These are phyloP conservation scores for Spilosoma lubricipeda DNA, from an alignment of 2,888 invertebrate genomes.

Conservation along the genomic window DNA sequence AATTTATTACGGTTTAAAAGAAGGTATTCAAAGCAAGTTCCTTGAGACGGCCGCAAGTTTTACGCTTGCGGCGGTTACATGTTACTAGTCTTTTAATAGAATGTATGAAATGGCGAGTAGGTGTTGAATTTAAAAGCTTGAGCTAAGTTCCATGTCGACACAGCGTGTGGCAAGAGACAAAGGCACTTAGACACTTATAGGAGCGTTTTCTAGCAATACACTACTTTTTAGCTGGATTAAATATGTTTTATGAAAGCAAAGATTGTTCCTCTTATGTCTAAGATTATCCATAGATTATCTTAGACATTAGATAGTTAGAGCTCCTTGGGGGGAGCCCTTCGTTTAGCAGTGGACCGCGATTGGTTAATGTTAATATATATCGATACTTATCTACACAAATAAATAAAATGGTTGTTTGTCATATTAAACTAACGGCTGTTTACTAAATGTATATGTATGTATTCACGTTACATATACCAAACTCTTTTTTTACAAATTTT, in stretches of 20 bases:
- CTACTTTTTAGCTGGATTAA: slow-evolving; percentile 6
- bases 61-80: slow-evolving; percentile 51
- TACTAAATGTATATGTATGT: too few species aligned
- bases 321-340: too few species aligned
- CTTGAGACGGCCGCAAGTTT: slow-evolving; percentile 60
- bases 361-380: too few species aligned
- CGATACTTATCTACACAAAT: too few species aligned
- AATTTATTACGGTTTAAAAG: slow-evolving; percentile 40
- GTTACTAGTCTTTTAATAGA: slow-evolving; percentile 66
- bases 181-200: slow-evolving; percentile 47
- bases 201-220: slow-evolving; percentile 36
- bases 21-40: slow-evolving; percentile 54
- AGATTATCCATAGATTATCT: not conserved
- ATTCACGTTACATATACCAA: too few species aligned
- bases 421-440: too few species aligned
- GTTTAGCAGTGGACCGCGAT: too few species aligned
- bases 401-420: too few species aligned
- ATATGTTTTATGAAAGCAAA: not conserved
- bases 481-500: too few species aligned
- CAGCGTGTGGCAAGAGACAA: slow-evolving; percentile 56
- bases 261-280: not conserved
- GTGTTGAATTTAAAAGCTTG: slow-evolving; percentile 65
- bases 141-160: slow-evolving; percentile 60
- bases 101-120: slow-evolving; percentile 59
- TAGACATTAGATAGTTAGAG: too few species aligned